Percentiles rank a stretch among this genome's conserved stretches.
These are phyloP conservation scores for Hylaeus anthracinus DNA, from an alignment of 1,140 invertebrate species.

Conservation along the genomic window DNA sequence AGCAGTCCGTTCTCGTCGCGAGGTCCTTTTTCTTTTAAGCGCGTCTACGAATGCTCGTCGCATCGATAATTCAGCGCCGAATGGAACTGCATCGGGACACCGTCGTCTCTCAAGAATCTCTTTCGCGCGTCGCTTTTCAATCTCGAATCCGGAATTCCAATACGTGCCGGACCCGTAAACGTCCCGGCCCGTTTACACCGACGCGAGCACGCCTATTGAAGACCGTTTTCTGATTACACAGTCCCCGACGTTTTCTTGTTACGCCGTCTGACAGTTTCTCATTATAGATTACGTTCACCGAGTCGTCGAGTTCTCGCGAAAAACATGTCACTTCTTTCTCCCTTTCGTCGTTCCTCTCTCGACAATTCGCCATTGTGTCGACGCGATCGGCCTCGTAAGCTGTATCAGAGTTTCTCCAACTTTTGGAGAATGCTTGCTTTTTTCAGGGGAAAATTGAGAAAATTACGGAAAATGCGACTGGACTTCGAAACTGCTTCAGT, in stretches of 20 bases:
- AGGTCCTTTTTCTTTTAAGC: slow-evolving; percentile 1
- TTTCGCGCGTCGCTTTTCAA: slow-evolving; percentile 52
- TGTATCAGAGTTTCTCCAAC: too few species aligned
- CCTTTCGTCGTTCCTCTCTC: background rate
- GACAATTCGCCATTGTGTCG: background rate
- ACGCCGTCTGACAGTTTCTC: slow-evolving; percentile 35
- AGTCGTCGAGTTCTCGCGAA: background rate
- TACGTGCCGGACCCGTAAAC: slow-evolving; percentile 45
- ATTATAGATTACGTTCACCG: slow-evolving; percentile 35
- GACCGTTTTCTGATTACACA: slow-evolving; percentile 51
- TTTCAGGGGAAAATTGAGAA: too few species aligned
- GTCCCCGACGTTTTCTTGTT: slow-evolving; percentile 26
- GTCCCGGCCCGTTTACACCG: slow-evolving; percentile 46
- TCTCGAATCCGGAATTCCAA: slow-evolving; percentile 40
- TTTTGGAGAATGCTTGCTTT: too few species aligned
- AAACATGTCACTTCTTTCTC: background rate
- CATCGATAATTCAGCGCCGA: slow-evolving; percentile 54
- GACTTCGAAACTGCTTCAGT: too few species aligned
- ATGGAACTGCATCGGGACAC: slow-evolving; percentile 33
- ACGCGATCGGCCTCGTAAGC: background rate
- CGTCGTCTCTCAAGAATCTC: slow-evolving; percentile 49
- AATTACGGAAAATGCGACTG: too few species aligned
- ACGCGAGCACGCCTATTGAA: slow-evolving; percentile 32
- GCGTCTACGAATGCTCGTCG: slow-evolving; percentile 17
- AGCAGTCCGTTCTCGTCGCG: background rate